Percentiles rank a stretch among this genome's conserved stretches.
Evolutionary conservation across 2,797 vertebrate genomes (phyloP).

Genomic region (Avahi laniger): DNA sequence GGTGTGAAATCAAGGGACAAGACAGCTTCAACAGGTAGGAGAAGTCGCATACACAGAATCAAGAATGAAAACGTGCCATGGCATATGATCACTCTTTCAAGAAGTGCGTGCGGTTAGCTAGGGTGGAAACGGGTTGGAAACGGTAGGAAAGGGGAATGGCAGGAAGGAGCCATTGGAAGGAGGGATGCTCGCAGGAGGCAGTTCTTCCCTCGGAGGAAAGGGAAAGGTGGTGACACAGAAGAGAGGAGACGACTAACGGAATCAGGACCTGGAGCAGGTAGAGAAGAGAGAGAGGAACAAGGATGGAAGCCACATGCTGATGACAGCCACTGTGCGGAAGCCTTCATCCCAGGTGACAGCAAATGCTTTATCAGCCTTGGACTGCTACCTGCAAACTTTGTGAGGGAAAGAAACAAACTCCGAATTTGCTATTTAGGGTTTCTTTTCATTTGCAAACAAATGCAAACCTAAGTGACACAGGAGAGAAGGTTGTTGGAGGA

Average conservation of each 20-base stretch:
- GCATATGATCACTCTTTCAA: background rate
- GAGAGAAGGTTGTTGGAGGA: background rate
- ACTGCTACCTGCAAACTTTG: background rate
- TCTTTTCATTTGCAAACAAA: constrained; percentile 23
- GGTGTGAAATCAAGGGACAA: background rate
- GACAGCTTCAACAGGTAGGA: background rate
- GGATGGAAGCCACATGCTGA: background rate
- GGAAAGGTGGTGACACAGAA: background rate
- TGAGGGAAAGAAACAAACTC: background rate
- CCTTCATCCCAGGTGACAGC: background rate
- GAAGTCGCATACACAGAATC: background rate
- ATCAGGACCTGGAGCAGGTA: background rate
- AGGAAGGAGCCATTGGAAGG: background rate
- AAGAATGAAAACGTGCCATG: background rate
- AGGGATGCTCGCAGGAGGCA: background rate
- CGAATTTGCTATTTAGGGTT: background rate
- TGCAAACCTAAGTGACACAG: background rate
- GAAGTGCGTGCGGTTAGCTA: background rate
- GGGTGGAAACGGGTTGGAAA: background rate
- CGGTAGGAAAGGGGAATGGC: background rate
- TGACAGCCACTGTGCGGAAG: background rate
- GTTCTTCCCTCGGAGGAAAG: constrained; percentile 11
- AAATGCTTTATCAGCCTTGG: background rate
- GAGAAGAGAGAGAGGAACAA: background rate
- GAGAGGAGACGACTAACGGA: background rate